Evolutionary conservation across 2,113 vertebrate species (phyloP).

Genomic region (Thinocorus orbignyianus): DNA sequence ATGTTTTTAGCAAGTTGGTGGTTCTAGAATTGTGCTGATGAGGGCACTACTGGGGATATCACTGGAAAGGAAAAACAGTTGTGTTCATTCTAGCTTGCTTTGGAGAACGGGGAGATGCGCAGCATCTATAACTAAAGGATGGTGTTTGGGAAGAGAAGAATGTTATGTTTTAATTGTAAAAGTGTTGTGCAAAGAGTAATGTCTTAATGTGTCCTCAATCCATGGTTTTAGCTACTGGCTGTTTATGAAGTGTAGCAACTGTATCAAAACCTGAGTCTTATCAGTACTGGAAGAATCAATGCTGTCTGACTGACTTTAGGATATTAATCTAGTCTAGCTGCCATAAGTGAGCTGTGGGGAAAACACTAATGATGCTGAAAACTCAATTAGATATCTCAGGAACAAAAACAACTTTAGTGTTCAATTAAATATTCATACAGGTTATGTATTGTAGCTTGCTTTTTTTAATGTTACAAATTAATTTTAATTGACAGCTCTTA

Average conservation of each 20-base stretch:
- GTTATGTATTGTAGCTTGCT: not conserved
- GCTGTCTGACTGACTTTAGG: not conserved
- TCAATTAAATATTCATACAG: not conserved
- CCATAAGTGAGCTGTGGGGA: not conserved
- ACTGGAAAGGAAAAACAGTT: not conserved
- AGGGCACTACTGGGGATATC: not conserved
- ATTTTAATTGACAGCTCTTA: not conserved
- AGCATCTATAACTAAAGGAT: not conserved
- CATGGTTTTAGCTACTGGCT: not conserved
- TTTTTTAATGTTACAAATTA: not conserved
- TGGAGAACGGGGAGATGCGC: not conserved
- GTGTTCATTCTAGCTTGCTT: not conserved
- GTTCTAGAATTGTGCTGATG: conserved; percentile 17
- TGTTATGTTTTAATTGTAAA: not conserved
- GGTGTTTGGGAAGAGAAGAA: not conserved
- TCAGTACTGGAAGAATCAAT: not conserved
- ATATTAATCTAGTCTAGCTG: not conserved
- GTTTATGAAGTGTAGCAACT: not conserved
- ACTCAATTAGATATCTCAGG: not conserved
- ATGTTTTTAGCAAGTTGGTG: not conserved
- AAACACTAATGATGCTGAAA: not conserved
- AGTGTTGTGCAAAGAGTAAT: not conserved
- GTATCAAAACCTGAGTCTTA: not conserved
- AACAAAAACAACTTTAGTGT: not conserved
- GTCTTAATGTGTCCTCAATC: not conserved